Evolutionary conservation across 1,140 invertebrate species (phyloP), one percentile per base, ranked within the genome.

Genomic region (Teleopsis dalmanni): DNA sequence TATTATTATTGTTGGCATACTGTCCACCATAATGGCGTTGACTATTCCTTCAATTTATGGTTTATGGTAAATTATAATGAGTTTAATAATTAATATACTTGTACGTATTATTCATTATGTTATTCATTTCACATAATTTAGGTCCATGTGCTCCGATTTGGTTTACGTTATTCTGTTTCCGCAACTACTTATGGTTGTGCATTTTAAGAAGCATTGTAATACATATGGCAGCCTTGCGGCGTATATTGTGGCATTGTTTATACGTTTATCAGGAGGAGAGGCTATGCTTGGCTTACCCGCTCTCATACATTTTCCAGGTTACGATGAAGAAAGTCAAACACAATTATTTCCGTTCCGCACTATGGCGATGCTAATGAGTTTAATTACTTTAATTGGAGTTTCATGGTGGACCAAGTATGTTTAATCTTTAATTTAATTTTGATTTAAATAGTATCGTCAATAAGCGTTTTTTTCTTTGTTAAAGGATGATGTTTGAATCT

Each of bases 161-260:
- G 93, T 97, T 29, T 99, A 97, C 77, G 92, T 96, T 44, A 95
- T 99, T 62, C 80, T 99, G 46, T 98, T 98, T 73, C 95, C 95
- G 0, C 68, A 71, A 74, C 80, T 99, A n/a, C 77, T 97, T 40
- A 95, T 92, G 83, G 95, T 98, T 54, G 91, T 98, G 5, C 94
- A 98, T 74, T 92, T 94, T 71, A 89, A 91, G 70, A 77, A 86
- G 35, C 78, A 91, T 63, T 92, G 89, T 75, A 98, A 98, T 75
- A 97, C 95, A 0, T 98, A 98, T 71, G 95, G 95, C 19, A 97
- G 93, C 19, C 73, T 98, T 22, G 75, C 85, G 2, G 90, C 88
- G 0, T 95, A 95, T 67, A 81, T 94, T 48, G 78, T 95, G 51
- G 95, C 93, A 0, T 79, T 97, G 31, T 54, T 91, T 23, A 84